Conservation (phyloP, 2,888 invertebrate genomes). For the Cynaeus angustus region DNA sequence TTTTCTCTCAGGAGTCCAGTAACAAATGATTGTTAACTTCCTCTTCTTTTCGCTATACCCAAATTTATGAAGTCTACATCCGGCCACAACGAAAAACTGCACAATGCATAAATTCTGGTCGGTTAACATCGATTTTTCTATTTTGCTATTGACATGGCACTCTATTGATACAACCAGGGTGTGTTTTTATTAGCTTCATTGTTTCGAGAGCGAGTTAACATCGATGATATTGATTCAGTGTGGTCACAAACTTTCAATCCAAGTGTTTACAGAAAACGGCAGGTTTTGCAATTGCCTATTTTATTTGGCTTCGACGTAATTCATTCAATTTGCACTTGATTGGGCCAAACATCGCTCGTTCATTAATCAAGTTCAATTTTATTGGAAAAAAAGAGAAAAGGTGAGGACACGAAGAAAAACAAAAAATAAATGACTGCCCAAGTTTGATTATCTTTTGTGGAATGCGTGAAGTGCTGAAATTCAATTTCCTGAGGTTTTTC, state of each 20-base stretch:
- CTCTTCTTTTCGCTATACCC: not conserved
- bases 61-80: slow-evolving; percentile 16
- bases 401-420: slow-evolving; percentile 1
- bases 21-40: slow-evolving; percentile 29
- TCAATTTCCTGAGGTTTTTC: not conserved
- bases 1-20: slow-evolving; percentile 6
- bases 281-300: slow-evolving; percentile 33
- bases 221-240: slow-evolving; percentile 46
- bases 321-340: slow-evolving; percentile 28
- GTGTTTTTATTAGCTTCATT: slow-evolving; percentile 50
- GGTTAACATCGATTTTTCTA: slow-evolving; percentile 2
- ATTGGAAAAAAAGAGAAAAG: slow-evolving; percentile 1
- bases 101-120: slow-evolving; percentile 4
- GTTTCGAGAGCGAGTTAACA: slow-evolving; percentile 43
- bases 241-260: slow-evolving; percentile 40
- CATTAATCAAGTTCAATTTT: slow-evolving; percentile 24
- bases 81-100: slow-evolving; percentile 12
- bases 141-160: slow-evolving; percentile 36
- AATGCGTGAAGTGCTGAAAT: not conserved
- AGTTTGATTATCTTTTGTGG: slow-evolving; percentile 1
- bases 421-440: slow-evolving; percentile 1
- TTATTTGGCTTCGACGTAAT: slow-evolving; percentile 7
- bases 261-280: slow-evolving; percentile 35
- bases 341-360: slow-evolving; percentile 20
- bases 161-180: slow-evolving; percentile 44